Evolutionary conservation across 2,888 invertebrate species (phyloP), one percentile per base, ranked within the genome.

Genomic region (Cylloceria caligata): DNA sequence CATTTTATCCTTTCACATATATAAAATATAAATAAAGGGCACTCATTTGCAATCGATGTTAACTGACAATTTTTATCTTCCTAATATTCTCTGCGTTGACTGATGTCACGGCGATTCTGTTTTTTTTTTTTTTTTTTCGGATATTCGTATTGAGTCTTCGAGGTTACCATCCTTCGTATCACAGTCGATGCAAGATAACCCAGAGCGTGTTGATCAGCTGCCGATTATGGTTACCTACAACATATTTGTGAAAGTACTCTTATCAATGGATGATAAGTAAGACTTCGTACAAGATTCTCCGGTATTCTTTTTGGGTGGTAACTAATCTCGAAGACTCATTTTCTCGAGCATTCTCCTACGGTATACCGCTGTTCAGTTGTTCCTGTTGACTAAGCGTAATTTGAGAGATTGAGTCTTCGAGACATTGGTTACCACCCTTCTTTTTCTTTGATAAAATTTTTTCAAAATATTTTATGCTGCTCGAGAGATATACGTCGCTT

Each of bases 101-200:
- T 19, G 7, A 45, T 49, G 21, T 6, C 13, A 65, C 13, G 2
- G 11, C 19, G 67, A 45, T 65, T 42, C 49, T 80, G 30, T 76
- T 76, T 76, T 80, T n/a, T 69, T 55, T 49, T 68, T 39, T 49
- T 68, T 39, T 36, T 27, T 2, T 9, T 9, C 5, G 30, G 16
- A 27, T 57, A 34, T 42, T 24, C 64, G 6, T n/a, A n/a, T n/a
- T n/a, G n/a, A n/a, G n/a, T n/a, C n/a, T n/a, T n/a, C n/a, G n/a
- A 62, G 2, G 11, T 62, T 13, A n/a, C 13, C n/a, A 5, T 5
- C 39, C 11, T 27, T 7, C 13, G 11, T 2, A 13, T 11, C n/a
- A n/a, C n/a, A n/a, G n/a, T n/a, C n/a, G n/a, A n/a, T n/a, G n/a
- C n/a, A n/a, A n/a, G n/a, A n/a, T n/a, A n/a, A n/a, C n/a, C n/a